Base-by-base conservation (phyloP, 2,888 invertebrate genomes). In the Chymomyza fuscimana region DNA sequence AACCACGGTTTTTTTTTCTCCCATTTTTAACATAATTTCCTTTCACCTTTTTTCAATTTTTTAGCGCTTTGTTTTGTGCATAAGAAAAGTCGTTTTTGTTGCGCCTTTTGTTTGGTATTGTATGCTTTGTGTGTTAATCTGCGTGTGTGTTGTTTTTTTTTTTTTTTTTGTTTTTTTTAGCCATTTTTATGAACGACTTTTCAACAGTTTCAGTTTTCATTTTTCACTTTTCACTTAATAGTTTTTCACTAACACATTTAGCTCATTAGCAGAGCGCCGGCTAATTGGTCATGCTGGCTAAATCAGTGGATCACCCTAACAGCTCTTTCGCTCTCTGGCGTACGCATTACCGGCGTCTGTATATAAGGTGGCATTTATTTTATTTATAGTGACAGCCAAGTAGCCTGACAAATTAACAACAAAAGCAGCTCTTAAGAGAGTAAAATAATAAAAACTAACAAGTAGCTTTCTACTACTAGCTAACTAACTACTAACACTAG, bases 201-300 rank as follows among this genome's bases (percentile, higher is more conserved):
- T 81, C 73, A 80, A 70, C 79, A 77, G 76, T 76, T 79, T 78
- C 70, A 52, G 29, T 52, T 50, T 36, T 19, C 12, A 63, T 65
- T 46, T 67, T 67, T 46, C 51, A 25, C 52, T 66, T 71, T 71
- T 59, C 54, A 61, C 25, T 69, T 66, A 46, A 46, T 46, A 68
- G 59, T 74, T 73, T 67, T 76, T 73, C 65, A 50, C 65, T 59
- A 32, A 61, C 66, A 46, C 69, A 65, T 76, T 67, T 72, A 74
- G 74, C 86, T 83, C 81, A 87, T 87, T 87, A 88, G 78, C 50
- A 40, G 79, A 82, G 69, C 74, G 74, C 76, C 81, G 70, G 81
- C 82, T 73, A 79, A 88, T 86, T 86, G 80, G 85, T 86, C 79
- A 82, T 70, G 79, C 80, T 73, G 76, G 72, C 79, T 72, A 78